These are phyloP conservation scores for Candoia aspera DNA, from an alignment of 2,113 vertebrate genomes.

Conservation along the genomic window DNA sequence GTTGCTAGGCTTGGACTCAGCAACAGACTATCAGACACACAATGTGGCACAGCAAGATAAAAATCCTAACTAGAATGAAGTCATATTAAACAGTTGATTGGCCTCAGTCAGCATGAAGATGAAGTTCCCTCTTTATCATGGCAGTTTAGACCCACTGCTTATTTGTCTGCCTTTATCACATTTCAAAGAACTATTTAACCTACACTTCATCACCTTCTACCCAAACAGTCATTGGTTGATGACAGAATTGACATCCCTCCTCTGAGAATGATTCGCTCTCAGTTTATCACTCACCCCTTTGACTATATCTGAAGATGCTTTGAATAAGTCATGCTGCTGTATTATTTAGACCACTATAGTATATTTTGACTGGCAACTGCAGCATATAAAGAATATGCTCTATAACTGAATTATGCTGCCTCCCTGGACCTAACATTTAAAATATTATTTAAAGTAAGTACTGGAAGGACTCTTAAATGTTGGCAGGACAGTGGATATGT, in stretches of 20 bases:
- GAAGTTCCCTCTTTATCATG: neutral
- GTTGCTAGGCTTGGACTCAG: neutral
- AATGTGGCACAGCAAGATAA: neutral
- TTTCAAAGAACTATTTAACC: neutral
- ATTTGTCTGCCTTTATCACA: neutral
- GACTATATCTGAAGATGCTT: neutral
- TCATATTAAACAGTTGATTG: neutral
- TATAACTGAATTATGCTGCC: neutral
- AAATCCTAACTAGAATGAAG: neutral
- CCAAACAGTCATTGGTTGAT: neutral
- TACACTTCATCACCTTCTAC: neutral
- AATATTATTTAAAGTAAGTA: neutral
- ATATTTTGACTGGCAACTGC: neutral
- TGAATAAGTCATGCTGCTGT: neutral
- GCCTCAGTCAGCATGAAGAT: too few relatives aligned
- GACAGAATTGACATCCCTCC: neutral
- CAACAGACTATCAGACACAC: neutral
- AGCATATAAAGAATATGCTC: neutral
- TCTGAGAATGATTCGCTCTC: neutral
- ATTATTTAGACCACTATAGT: neutral
- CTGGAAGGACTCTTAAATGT: neutral
- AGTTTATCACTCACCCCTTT: neutral
- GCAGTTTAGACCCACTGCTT: neutral
- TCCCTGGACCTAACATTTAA: neutral
- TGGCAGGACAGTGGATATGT: neutral